These are phyloP conservation scores for Brachymystax lenok DNA, from an alignment of 2,797 vertebrate species.

Conservation along the genomic window DNA sequence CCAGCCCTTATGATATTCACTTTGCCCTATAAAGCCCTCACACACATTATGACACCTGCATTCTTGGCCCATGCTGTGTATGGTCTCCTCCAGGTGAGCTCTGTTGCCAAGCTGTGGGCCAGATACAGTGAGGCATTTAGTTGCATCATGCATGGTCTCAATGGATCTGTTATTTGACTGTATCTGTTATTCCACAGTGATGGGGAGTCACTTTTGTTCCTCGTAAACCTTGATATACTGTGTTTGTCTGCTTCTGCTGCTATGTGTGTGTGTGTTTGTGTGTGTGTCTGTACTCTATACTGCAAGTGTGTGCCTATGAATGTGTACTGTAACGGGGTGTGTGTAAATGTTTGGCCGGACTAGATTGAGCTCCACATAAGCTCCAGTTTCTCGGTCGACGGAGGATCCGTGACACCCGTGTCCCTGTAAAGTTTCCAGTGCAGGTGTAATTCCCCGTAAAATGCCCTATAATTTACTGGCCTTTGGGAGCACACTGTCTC, in stretches of 20 bases:
- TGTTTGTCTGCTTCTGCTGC: neutral
- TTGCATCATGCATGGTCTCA: slow-evolving; percentile 3
- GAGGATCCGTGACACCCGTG: slow-evolving; percentile 76
- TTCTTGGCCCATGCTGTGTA: slow-evolving; percentile 8
- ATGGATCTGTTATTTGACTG: slow-evolving; percentile 29
- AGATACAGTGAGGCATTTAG: no score
- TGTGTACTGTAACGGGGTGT: slow-evolving; percentile 25
- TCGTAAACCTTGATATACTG: neutral
- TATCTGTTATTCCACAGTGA: slow-evolving; percentile 28
- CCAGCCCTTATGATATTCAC: slow-evolving; percentile 15
- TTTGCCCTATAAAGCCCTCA: slow-evolving; percentile 2
- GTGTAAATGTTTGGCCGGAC: slow-evolving; percentile 39
- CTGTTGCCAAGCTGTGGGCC: slow-evolving; percentile 8
- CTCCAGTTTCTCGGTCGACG: slow-evolving; percentile 39
- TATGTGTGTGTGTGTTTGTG: slow-evolving; percentile 22
- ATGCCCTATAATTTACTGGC: slow-evolving; percentile 90
- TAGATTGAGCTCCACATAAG: slow-evolving; percentile 33
- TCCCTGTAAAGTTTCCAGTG: slow-evolving; percentile 92
- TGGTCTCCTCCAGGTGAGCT: slow-evolving; percentile 8
- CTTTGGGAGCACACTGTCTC: slow-evolving; percentile 79
- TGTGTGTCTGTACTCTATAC: neutral
- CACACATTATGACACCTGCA: no score
- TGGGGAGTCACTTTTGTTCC: neutral
- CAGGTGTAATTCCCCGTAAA: slow-evolving; percentile 95
- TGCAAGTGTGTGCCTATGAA: neutral